Evolutionary conservation across 2,113 vertebrate genomes (phyloP).

Genomic region (Choloepus hoffmanni): DNA sequence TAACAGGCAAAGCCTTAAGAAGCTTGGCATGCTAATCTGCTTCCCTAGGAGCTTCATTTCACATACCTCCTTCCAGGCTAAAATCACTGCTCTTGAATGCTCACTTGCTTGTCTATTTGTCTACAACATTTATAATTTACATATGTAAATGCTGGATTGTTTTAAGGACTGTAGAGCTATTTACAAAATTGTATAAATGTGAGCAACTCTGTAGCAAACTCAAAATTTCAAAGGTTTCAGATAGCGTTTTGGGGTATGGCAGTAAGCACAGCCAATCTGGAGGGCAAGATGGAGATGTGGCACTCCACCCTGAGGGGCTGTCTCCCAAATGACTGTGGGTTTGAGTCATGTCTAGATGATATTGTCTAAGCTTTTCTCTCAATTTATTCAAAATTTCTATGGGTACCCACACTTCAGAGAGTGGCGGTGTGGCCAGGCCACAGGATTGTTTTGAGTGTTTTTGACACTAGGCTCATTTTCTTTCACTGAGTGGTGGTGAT

Average conservation of each 20-base stretch:
- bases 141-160: background rate
- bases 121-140: background rate
- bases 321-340: background rate
- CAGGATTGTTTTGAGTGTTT: background rate
- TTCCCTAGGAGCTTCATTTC: background rate
- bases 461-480: background rate
- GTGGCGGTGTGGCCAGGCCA: background rate
- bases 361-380: background rate
- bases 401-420: background rate
- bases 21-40: background rate
- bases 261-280: background rate
- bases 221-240: background rate
- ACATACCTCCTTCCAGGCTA: background rate
- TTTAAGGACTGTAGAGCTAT: background rate
- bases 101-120: constrained; percentile 1
- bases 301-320: background rate
- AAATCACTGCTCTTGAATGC: background rate
- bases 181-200: background rate
- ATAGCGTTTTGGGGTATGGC: constrained; percentile 39
- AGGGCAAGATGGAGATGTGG: background rate
- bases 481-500: background rate
- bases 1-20: background rate
- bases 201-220: background rate
- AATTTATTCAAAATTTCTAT: background rate
- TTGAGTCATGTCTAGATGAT: background rate